phyloP scores from a whole-genome alignment of 1,140 invertebrate species.

The Listronotus bonariensis region DNA sequence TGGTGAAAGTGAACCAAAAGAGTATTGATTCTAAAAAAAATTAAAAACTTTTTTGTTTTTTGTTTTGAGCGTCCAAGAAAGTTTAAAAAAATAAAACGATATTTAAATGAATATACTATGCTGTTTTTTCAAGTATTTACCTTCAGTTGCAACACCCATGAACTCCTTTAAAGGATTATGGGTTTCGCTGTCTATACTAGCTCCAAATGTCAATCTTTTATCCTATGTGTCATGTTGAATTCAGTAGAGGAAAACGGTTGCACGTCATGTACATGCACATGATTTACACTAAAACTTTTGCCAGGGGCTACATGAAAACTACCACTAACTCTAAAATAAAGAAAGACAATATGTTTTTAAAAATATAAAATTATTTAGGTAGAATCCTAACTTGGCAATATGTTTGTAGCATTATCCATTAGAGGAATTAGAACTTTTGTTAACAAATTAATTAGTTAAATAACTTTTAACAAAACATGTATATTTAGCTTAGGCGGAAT shows the following conservation, averaged over 20 bases:
- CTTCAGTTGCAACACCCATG: slow-evolving; percentile 70
- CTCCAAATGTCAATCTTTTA: slow-evolving; percentile 93
- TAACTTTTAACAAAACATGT: too few relatives aligned
- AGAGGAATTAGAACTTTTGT: too few relatives aligned
- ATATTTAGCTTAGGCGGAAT: too few relatives aligned
- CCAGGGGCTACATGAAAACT: slow-evolving; percentile 99
- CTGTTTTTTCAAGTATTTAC: slow-evolving; percentile 56
- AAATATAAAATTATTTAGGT: too few relatives aligned
- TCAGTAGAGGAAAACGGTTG: slow-evolving; percentile 82
- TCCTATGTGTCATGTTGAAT: slow-evolving; percentile 91
- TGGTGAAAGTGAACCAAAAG: too few relatives aligned
- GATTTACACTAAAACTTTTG: slow-evolving; percentile 89
- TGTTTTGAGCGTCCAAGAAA: background rate
- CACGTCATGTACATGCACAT: slow-evolving; percentile 95
- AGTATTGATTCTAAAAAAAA: too few relatives aligned
- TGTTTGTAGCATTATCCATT: too few relatives aligned
- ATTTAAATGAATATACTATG: too few relatives aligned
- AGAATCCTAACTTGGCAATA: too few relatives aligned
- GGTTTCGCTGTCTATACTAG: slow-evolving; percentile 80
- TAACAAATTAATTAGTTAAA: too few relatives aligned
- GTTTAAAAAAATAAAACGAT: too few relatives aligned
- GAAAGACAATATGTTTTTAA: too few relatives aligned
- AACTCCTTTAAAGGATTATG: slow-evolving; percentile 90
- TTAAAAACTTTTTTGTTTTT: background rate
- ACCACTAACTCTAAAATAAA: slow-evolving; percentile 71